phyloP scores from a whole-genome alignment of 2,797 vertebrate species.

The Lacerta agilis region DNA sequence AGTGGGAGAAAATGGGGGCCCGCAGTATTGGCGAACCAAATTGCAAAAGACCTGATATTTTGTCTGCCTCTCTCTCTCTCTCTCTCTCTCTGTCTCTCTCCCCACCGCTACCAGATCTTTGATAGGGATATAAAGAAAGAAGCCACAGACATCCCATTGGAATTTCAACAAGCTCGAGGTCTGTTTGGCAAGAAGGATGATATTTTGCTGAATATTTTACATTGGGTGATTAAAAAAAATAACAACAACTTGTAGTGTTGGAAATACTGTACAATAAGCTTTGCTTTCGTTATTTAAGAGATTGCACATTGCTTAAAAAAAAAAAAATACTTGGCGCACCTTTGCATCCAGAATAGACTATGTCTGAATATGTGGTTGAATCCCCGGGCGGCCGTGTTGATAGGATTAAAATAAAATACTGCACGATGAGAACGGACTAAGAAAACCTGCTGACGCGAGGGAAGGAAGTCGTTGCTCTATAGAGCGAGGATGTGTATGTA shows the following conservation, averaged over 20 bases:
- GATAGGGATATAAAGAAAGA: conserved; percentile 86
- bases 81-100: neutral
- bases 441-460: no score
- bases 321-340: neutral
- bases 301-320: neutral
- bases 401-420: no score
- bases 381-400: no score
- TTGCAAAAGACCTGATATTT: neutral
- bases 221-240: conserved; percentile 73
- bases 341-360: no score
- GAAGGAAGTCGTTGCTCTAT: no score
- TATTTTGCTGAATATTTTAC: conserved; percentile 85
- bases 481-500: no score
- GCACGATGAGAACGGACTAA: no score
- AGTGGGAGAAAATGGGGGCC: neutral
- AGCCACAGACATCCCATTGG: conserved; percentile 79
- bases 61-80: neutral
- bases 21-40: neutral
- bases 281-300: neutral
- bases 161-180: conserved; percentile 84
- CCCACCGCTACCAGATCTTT: conserved; percentile 82
- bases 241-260: neutral
- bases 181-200: conserved; percentile 83
- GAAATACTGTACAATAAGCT: neutral
- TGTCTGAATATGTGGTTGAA: no score